Base-by-base conservation (phyloP, 1,140 invertebrate species). In the Drosophila sturtevanti region DNA sequence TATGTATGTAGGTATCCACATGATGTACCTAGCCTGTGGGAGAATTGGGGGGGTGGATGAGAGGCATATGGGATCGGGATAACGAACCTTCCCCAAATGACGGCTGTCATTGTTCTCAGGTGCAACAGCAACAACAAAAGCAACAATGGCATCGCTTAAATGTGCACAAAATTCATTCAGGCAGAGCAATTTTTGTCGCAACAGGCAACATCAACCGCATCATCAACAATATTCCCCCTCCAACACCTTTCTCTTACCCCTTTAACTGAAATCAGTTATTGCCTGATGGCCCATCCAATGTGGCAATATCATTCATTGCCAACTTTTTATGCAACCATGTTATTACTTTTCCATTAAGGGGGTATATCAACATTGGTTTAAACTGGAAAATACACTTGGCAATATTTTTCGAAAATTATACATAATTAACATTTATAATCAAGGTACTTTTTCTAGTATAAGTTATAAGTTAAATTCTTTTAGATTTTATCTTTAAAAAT, bases 71-170 rank as follows among this genome's bases (percentile, higher is more conserved):
- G 18, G 16, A 16, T 52, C 16, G 16, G 54, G 54, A 58, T 62
- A 55, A 27, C 21, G 11, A 14, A 14, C 31, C 41, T 41, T 21
- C 27, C 35, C 34, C 59, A 59, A 75, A 68, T 78, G 71, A 68
- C 84, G 66, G 68, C 75, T 89, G 84, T 70, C 82, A 82, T 77
- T 87, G 79, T 89, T 89, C 84, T 77, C 82, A 87, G 82, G 84
- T 87, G 84, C 79, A 77, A 61, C 27, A 16, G 35, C 63, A 69
- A 35, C 18, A 38, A 48, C 34, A 74, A 62, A 52, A 81, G 67
- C 64, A 60, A 67, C 63, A 72, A 65, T 67, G 78, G 59, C 72
- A 65, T 63, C 70, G 74, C 68, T 86, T 77, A 86, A 86, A 81
- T 86, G 70, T 74, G 81, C 77, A 60, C 77, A 64, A 86, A 86